Base-by-base conservation (phyloP, 2,888 invertebrate genomes). In the Ellobium chinense region DNA sequence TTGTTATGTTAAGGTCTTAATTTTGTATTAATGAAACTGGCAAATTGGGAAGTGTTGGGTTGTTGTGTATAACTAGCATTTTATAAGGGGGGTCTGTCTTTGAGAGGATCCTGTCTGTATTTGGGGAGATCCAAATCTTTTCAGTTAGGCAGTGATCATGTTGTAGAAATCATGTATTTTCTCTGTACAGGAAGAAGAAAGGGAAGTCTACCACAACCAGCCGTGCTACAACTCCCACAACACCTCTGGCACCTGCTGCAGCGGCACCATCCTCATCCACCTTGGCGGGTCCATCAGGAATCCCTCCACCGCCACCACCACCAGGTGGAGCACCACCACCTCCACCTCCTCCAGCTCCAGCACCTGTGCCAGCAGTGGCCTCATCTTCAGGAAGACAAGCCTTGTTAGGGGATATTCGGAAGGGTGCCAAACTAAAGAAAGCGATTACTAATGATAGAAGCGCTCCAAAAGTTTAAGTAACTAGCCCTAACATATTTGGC, bases 361-460 rank as follows among this genome's bases (percentile, higher is more conserved):
- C 83, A 2, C 58, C 82, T 1, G 73, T 79, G 0, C 72, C 82
- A 1, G 65, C 83, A 2, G 62, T 78, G 1, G 65, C 81, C 12
- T 66, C 78, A 1, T 65, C 80, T 0, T 62, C 82, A 3, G 86
- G 80, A 12, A 85, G 90, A 62, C 39, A 80, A 9, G 89, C 89
- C 14, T 72, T 90, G 58, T 84, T 90, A 27, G 82, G 87, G n/a
- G 85, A 84, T 78, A 90, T 90, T 29, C 79, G 84, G 14, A 76
- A 82, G 77, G 89, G 90, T 2, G 37, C 84, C 5, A 84, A 69
- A 18, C 80, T 90, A 31, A 89, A 89, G 81, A 89, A 88, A 66
- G 70, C 89, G n/a, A 69, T 84, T 21, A 89, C 88, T 21, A 87
- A 87, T 82, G 90, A 90, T 72, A 87, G 85, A 80, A 90, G 89